Percentiles rank a stretch among this genome's conserved stretches.
Conservation (phyloP, 2,888 invertebrate species). For the Apamea crenata region DNA sequence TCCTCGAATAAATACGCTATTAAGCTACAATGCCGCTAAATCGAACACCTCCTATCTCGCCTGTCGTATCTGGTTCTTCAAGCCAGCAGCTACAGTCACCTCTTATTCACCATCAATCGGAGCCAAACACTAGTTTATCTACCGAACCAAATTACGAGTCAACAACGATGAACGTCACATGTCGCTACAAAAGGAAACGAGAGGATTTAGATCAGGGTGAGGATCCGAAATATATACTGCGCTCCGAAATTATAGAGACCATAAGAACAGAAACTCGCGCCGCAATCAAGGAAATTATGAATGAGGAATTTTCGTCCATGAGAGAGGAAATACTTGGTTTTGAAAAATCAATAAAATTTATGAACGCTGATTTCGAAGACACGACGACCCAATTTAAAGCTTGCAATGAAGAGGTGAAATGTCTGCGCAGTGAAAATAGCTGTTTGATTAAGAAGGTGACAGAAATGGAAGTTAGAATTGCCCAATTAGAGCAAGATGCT, state of each 20-base stretch:
- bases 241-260: neutral
- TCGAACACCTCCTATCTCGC: too few species aligned
- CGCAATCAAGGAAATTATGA: neutral
- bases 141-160: conserved; percentile 12
- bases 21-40: too few species aligned
- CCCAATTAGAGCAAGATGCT: conserved; percentile 6
- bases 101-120: conserved; percentile 1
- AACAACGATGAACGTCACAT: neutral
- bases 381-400: too few species aligned
- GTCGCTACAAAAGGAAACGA: neutral
- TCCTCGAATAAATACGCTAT: too few species aligned
- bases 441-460: too few species aligned
- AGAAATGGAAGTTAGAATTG: conserved; percentile 3
- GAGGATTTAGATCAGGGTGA: neutral
- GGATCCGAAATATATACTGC: neutral
- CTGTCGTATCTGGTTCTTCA: neutral
- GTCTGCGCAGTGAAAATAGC: too few species aligned
- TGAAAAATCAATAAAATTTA: neutral
- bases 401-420: too few species aligned
- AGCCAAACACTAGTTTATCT: neutral
- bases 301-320: conserved; percentile 3
- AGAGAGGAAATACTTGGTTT: neutral
- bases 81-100: neutral
- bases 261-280: neutral
- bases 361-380: neutral